Conservation (phyloP, 2,113 vertebrate species). For the Prochilodus magdalenae region DNA sequence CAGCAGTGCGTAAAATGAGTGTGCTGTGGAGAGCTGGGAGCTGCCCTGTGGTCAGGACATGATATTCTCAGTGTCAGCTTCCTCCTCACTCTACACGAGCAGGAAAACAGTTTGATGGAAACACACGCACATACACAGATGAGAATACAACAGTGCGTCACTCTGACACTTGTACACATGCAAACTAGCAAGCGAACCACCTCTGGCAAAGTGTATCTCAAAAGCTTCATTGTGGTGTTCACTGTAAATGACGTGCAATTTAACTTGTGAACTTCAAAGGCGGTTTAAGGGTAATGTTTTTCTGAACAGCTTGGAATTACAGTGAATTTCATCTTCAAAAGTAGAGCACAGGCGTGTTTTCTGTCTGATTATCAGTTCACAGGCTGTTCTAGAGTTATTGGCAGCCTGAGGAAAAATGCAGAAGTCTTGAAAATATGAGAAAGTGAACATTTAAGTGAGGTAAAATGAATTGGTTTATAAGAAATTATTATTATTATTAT, state of each 20-base stretch:
- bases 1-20: neutral
- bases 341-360: neutral
- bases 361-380: neutral
- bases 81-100: neutral
- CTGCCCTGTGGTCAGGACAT: slow-evolving; percentile 15
- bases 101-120: neutral
- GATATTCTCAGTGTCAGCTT: neutral
- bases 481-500: too few relatives aligned
- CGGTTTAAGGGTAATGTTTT: neutral
- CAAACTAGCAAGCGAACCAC: neutral
- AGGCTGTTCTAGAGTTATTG: neutral
- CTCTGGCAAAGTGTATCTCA: neutral
- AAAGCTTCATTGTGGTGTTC: neutral
- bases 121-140: neutral
- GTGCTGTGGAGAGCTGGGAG: neutral
- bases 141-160: neutral
- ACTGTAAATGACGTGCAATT: neutral
- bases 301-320: neutral
- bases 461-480: too few relatives aligned
- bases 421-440: too few relatives aligned
- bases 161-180: neutral
- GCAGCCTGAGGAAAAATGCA: too few relatives aligned
- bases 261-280: neutral
- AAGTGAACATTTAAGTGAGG: too few relatives aligned
- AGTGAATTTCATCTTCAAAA: neutral